Evolutionary conservation across 2,888 invertebrate genomes (phyloP), one percentile per base, ranked within the genome.

Genomic region (Sminthurinus aureus): DNA sequence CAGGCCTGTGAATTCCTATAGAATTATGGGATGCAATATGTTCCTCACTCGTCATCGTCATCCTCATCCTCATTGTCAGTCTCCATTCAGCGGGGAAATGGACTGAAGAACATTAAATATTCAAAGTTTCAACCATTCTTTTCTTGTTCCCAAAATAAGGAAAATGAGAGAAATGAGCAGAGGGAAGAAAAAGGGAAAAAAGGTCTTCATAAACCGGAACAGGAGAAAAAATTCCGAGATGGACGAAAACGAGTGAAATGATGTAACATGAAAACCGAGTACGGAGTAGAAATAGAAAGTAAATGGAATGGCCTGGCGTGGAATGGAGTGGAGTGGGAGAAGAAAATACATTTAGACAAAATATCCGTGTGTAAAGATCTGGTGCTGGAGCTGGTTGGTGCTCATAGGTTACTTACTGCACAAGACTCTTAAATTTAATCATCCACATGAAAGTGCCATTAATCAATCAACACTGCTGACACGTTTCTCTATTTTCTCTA

Each of bases 61-160:
- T 20, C 51, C 18, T 50, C n/a, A n/a, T n/a, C n/a, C n/a, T n/a
- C n/a, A 79, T 79, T 79, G 79, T 79, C 79, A 79, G 50, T 71
- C 18, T 50, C n/a, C 26, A 22, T 66, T 78, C 24, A 78, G 64
- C 18, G 18, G 51, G 79, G 69, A 79, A 79, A 79, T 79, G 71
- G 79, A 79, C 79, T 71, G 50, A n/a, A n/a, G 69, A 71, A 50
- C 79, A 79, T 79, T 79, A 79, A 79, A 79, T 79, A 79, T 79
- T 67, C 79, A 79, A 79, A 79, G 69, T 69, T 69, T 67, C 58
- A 52, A 58, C 76, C 13, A 52, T 20, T 76, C 58, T n/a, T 51
- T 51, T n/a, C 73, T 12, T 13, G 1, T 58, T 13, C 58, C 18
- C 58, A 58, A 15, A 58, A 18, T 6, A 15, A 58, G 2, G 18